These are phyloP conservation scores for Timandra comae DNA, from an alignment of 2,888 invertebrate genomes.

Conservation along the genomic window DNA sequence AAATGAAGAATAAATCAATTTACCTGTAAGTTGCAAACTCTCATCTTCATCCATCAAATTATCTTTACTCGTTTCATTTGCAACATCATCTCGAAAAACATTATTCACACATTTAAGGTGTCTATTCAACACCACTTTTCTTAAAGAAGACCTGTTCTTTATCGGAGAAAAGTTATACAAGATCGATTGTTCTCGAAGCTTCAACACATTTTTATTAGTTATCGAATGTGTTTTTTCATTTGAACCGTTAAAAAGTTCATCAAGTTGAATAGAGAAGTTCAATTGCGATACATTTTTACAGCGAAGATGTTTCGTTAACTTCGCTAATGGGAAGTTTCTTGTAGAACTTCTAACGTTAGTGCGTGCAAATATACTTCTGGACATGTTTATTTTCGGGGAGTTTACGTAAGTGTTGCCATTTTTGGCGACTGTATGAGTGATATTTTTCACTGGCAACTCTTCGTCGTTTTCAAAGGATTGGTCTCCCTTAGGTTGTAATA, in stretches of 20 bases:
- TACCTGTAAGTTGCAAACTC: conserved; percentile 63
- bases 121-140: conserved; percentile 49
- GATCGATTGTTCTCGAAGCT: conserved; percentile 38
- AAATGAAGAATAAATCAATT: too few species aligned
- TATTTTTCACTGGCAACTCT: conserved; percentile 28
- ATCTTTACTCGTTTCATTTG: conserved; percentile 22
- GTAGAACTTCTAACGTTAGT: conserved; percentile 46
- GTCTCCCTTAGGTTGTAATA: conserved; percentile 56
- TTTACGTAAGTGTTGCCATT: conserved; percentile 43
- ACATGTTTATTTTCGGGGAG: conserved; percentile 35
- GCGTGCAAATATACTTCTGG: conserved; percentile 53
- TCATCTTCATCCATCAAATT: conserved; percentile 45
- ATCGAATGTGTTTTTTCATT: conserved; percentile 18
- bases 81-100: conserved; percentile 15
- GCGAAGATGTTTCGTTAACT: conserved; percentile 48
- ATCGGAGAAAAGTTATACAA: conserved; percentile 51
- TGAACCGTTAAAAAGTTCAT: conserved; percentile 45
- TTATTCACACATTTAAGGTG: conserved; percentile 28
- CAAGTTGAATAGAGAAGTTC: conserved; percentile 58
- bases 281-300: conserved; percentile 42
- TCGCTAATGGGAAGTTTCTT: conserved; percentile 42
- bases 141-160: conserved; percentile 46
- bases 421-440: conserved; percentile 44
- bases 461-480: conserved; percentile 42
- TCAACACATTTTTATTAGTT: conserved; percentile 26